Evolutionary conservation across 2,113 vertebrate genomes (phyloP).

Genomic region (Pelusios castaneus): DNA sequence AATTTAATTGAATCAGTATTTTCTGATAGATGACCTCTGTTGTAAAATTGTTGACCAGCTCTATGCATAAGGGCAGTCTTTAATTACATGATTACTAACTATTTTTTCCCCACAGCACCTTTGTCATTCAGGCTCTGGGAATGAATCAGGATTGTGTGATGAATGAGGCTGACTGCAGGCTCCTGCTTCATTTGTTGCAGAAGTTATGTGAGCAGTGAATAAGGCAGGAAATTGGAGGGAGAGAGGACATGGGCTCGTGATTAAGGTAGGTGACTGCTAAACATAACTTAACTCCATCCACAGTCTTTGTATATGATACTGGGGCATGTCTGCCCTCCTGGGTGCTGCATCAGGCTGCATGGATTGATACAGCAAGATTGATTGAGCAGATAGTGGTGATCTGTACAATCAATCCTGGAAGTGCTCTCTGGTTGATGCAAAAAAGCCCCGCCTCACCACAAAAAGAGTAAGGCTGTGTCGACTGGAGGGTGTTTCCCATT

Average conservation of each 20-base stretch:
- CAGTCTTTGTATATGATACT: not conserved
- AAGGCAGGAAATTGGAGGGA: not conserved
- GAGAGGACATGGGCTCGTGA: not conserved
- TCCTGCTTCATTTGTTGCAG: not conserved
- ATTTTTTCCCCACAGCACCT: constrained; percentile 52
- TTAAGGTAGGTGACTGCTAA: not conserved
- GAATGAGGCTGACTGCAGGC: not conserved
- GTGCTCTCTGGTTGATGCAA: too few species aligned
- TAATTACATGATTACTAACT: too few species aligned
- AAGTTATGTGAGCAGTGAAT: not conserved
- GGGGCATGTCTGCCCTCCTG: not conserved
- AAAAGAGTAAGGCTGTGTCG: too few species aligned
- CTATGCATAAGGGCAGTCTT: accelerated
- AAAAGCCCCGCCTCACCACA: too few species aligned
- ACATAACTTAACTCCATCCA: not conserved
- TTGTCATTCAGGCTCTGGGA: not conserved
- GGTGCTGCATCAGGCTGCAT: too few species aligned
- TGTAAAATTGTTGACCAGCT: not conserved
- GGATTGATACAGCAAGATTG: too few species aligned
- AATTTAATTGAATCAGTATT: not conserved
- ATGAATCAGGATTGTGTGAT: not conserved
- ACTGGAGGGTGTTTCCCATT: too few species aligned
- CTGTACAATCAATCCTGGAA: too few species aligned
- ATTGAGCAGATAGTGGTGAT: too few species aligned
- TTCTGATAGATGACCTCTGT: not conserved